Base-by-base conservation (phyloP, 92 coral and sea anemone genomes). In the Porites lobata region DNA sequence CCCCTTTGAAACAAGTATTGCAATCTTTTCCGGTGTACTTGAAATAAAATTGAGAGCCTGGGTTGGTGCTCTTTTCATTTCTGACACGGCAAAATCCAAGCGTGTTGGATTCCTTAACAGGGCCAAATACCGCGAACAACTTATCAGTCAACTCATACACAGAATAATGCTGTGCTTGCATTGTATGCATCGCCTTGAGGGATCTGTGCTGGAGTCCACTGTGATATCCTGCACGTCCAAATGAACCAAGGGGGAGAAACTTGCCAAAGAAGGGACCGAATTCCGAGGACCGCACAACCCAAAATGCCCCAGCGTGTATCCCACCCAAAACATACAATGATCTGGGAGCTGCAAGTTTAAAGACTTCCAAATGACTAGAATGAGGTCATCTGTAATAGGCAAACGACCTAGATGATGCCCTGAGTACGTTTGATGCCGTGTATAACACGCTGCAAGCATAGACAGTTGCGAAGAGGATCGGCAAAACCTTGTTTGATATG, bases 271-370 rank as follows among this genome's bases (percentile, higher is more conserved):
- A 7, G 38, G 87, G 88, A 9, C 78, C 81, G 21, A 82, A 74
- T 52, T 88, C 88, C 1, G 92, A 59, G 0, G 92, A 56, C 3
- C 79, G 72, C 3, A 90, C 57, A 90, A 90, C 0, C 93, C 86
- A 62, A 84, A 90, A 67, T 66, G 79, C 1, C 87, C 93, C 38
- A 86, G 65, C 9, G 63, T 50, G 50, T 72, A 80, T 13, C 87
- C 90, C 0, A 83, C 87, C 91, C 91, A 91, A 75, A 76, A 86
- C 80, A 81, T 86, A 76, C 67, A 72, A 72, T 85, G 78, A 50
- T 90, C 81, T 1, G n/a, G 66, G 5, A 13, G 3, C 26, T 24
- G 26, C 26, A 24, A 24, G 26, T 24, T 24, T 24, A 24, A 24
- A 24, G 26, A 24, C 26, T 0, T 74, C 12, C n/a, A 69, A 8